Evolutionary conservation across 1,140 invertebrate genomes (phyloP).

Genomic region (Papilio helenus): DNA sequence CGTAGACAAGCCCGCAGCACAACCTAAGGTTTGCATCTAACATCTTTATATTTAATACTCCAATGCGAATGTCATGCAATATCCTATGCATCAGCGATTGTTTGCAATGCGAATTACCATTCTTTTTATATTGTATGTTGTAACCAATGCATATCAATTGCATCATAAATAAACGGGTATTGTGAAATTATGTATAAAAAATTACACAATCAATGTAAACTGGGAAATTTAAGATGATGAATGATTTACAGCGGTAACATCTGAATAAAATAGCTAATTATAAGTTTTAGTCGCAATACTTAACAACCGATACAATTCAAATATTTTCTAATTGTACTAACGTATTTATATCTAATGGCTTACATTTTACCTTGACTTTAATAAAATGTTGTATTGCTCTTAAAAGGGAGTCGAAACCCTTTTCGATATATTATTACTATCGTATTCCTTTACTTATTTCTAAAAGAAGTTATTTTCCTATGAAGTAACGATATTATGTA

Average conservation of each 20-base stretch:
- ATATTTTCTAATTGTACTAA: background rate
- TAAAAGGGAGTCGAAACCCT: too few relatives aligned
- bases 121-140: slow-evolving; percentile 12
- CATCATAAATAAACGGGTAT: slow-evolving; percentile 21
- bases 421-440: too few relatives aligned
- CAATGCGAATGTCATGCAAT: slow-evolving; percentile 48
- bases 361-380: background rate
- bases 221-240: background rate
- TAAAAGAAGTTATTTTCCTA: too few relatives aligned
- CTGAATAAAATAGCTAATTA: background rate
- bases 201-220: background rate
- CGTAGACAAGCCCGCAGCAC: slow-evolving; percentile 62
- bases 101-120: slow-evolving; percentile 56
- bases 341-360: background rate
- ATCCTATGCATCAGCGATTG: slow-evolving; percentile 57
- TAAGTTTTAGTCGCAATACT: background rate
- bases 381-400: too few relatives aligned
- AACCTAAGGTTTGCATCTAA: slow-evolving; percentile 67
- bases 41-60: slow-evolving; percentile 38
- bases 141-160: slow-evolving; percentile 12
- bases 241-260: background rate
- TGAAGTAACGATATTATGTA: too few relatives aligned
- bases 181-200: slow-evolving; percentile 7
- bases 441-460: too few relatives aligned
- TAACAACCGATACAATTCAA: background rate